These are phyloP conservation scores for Triplophysa bombifrons DNA, from an alignment of 2,797 vertebrate species.

Conservation along the genomic window DNA sequence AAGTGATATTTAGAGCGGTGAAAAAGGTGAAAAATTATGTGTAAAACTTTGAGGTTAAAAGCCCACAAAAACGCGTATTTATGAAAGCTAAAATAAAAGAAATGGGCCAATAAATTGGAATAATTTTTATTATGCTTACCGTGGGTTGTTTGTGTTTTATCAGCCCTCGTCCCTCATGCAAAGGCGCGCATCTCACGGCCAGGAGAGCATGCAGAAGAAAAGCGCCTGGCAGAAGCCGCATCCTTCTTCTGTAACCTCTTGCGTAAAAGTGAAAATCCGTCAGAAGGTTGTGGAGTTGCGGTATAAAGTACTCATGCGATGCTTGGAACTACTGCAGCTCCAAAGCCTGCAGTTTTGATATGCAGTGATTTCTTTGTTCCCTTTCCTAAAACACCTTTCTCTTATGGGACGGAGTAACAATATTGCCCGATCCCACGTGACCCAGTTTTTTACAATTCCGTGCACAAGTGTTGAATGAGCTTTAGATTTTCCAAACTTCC, in stretches of 20 bases:
- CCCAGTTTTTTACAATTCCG: slow-evolving; percentile 21
- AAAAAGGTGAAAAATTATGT: not conserved
- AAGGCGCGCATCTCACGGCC: slow-evolving; percentile 59
- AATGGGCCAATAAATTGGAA: not conserved
- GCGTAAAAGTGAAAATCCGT: slow-evolving; percentile 3
- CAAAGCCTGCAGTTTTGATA: slow-evolving; percentile 61
- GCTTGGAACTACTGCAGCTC: slow-evolving; percentile 47
- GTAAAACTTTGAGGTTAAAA: not conserved
- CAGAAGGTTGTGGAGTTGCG: not conserved
- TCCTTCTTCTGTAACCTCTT: slow-evolving; percentile 57
- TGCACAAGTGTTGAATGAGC: not conserved
- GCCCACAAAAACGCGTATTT: not conserved
- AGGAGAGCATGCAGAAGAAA: slow-evolving; percentile 64
- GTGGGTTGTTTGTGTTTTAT: slow-evolving; percentile 63
- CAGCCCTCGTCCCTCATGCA: slow-evolving; percentile 49
- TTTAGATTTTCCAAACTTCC: not conserved
- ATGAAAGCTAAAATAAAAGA: not conserved
- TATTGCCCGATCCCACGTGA: slow-evolving; percentile 70
- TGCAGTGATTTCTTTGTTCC: slow-evolving; percentile 73
- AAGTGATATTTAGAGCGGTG: not conserved
- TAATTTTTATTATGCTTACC: slow-evolving; percentile 64
- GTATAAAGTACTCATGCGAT: not conserved
- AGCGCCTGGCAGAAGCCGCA: slow-evolving; percentile 65
- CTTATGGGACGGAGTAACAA: slow-evolving; percentile 67
- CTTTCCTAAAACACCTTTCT: slow-evolving; percentile 51